phyloP scores from a whole-genome alignment of 2,113 vertebrate species.

The Saccopteryx leptura region DNA sequence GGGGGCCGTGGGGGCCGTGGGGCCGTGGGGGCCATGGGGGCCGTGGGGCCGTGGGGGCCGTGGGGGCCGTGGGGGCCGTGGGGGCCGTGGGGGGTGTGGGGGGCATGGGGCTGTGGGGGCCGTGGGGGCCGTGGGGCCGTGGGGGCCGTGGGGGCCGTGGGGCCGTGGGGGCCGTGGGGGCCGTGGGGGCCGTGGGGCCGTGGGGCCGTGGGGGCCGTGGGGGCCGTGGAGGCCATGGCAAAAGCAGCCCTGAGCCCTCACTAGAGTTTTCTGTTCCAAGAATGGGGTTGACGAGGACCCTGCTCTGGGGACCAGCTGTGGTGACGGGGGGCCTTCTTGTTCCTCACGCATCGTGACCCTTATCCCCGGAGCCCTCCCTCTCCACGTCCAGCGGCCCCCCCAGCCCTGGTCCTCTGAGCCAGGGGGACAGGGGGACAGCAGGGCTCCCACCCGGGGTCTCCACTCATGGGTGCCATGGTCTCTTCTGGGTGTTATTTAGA shows the following conservation, averaged over 20 bases:
- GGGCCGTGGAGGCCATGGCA: neutral
- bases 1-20: too few species aligned
- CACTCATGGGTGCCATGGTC: fast-evolving
- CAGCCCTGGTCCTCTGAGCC: fast-evolving
- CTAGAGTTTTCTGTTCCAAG: neutral
- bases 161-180: too few species aligned
- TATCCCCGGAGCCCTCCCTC: neutral
- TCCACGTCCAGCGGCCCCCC: neutral
- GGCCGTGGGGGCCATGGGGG: too few species aligned
- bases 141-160: too few species aligned
- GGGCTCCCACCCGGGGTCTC: too few species aligned
- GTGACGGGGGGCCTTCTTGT: neutral
- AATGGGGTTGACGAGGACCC: fast-evolving
- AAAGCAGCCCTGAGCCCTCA: fast-evolving
- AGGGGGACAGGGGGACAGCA: too few species aligned
- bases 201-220: too few species aligned
- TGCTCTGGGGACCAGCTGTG: fast-evolving
- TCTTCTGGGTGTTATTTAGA: fast-evolving
- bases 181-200: too few species aligned
- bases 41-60: too few species aligned
- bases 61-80: neutral
- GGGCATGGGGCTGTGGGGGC: too few species aligned
- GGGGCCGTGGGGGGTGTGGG: too few species aligned
- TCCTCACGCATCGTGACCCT: neutral
- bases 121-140: neutral